Evolutionary conservation across 2,113 vertebrate species (phyloP).

Genomic region (Pongo pygmaeus): DNA sequence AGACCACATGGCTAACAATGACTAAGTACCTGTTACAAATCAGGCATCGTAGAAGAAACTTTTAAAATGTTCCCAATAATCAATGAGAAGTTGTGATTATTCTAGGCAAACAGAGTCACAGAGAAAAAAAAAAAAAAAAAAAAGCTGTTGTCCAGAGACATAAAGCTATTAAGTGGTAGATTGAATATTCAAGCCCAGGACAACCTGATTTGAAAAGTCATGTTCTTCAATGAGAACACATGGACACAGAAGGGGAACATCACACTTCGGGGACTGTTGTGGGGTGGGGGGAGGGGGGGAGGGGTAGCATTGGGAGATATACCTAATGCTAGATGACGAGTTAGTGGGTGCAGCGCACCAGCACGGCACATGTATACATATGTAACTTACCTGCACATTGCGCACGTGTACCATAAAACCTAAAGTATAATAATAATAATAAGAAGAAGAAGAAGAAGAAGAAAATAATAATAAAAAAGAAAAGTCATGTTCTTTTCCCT

Average conservation of each 20-base stretch:
- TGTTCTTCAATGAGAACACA: background rate
- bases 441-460: no score
- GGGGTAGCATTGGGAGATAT: no score
- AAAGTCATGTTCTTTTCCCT: background rate
- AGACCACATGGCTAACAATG: background rate
- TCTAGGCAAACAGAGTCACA: background rate
- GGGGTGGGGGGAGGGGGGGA: no score
- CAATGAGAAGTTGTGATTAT: background rate
- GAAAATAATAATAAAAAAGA: no score
- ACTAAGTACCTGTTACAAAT: background rate
- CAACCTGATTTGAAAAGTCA: background rate
- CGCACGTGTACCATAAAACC: no score
- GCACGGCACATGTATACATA: no score
- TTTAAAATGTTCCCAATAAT: background rate
- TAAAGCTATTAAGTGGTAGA: background rate
- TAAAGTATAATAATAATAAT: no score
- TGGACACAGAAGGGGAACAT: no score
- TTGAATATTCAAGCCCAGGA: conserved; percentile 4
- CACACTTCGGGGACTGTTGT: no score
- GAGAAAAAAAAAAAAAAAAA: background rate
- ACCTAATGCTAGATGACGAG: no score
- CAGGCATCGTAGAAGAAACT: background rate
- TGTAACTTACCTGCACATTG: no score
- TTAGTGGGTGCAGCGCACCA: no score
- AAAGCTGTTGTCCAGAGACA: background rate